Conservation (phyloP, 2,888 invertebrate genomes). For the Ormia ochracea region DNA sequence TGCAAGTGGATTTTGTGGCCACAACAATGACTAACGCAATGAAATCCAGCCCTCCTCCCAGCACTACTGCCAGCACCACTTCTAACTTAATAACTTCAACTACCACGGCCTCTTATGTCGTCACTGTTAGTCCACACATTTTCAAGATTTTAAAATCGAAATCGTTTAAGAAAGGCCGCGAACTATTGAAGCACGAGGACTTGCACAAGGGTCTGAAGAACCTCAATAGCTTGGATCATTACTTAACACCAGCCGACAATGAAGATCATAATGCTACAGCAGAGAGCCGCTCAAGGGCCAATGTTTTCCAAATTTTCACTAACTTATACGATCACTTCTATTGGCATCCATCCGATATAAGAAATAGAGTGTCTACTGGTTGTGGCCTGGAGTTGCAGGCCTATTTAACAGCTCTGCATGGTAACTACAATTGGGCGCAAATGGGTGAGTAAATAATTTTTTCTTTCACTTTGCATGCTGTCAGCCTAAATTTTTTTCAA, state of each 20-base stretch:
- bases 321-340: constrained; percentile 76
- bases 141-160: constrained; percentile 72
- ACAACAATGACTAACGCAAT: not conserved
- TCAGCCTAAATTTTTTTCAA: too few relatives aligned
- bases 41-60: constrained; percentile 31
- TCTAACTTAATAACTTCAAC: not conserved
- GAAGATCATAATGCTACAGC: constrained; percentile 56
- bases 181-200: constrained; percentile 71
- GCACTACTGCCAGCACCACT: constrained; percentile 27
- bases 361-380: constrained; percentile 77
- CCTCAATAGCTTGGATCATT: constrained; percentile 74
- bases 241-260: constrained; percentile 64
- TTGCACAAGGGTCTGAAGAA: constrained; percentile 69
- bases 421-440: constrained; percentile 85
- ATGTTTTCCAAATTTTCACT: constrained; percentile 74
- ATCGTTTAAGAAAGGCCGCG: constrained; percentile 69
- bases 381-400: constrained; percentile 80
- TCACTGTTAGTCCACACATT: constrained; percentile 70
- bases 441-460: constrained; percentile 82
- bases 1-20: constrained; percentile 46
- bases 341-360: constrained; percentile 74
- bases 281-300: constrained; percentile 67
- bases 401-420: constrained; percentile 80
- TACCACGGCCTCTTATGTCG: constrained; percentile 10
- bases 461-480: too few relatives aligned